phyloP scores from a whole-genome alignment of 2,113 vertebrate species.

The Polypterus bichir region DNA sequence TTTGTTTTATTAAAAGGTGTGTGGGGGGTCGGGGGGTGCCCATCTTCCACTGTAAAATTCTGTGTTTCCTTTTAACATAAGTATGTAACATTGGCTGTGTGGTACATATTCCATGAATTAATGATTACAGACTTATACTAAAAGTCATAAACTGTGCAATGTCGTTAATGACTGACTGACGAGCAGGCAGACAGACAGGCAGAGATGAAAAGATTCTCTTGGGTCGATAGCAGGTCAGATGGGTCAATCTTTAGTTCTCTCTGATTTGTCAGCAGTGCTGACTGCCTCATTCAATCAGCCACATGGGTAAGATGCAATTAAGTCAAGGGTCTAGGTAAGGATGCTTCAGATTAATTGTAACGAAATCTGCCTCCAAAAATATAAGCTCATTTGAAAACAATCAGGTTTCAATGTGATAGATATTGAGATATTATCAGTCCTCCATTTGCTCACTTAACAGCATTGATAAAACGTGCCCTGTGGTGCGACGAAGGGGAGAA shows the following conservation, averaged over 20 bases:
- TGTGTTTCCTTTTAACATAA: too few relatives aligned
- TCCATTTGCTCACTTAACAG: background rate
- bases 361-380: background rate
- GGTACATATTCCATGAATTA: too few relatives aligned
- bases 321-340: background rate
- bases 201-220: background rate
- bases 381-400: background rate
- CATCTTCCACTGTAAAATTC: too few relatives aligned
- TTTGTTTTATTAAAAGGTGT: too few relatives aligned
- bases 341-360: background rate
- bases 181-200: background rate
- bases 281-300: background rate
- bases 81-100: too few relatives aligned
- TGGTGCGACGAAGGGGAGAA: conserved; percentile 18
- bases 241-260: conserved; percentile 3
- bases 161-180: too few relatives aligned
- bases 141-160: too few relatives aligned
- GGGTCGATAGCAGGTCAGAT: background rate
- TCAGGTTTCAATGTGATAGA: background rate
- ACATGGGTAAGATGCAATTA: background rate
- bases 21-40: too few relatives aligned
- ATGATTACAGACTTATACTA: too few relatives aligned
- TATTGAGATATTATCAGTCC: background rate
- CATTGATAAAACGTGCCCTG: background rate
- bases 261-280: background rate